Percentiles rank a stretch among this genome's conserved stretches.
Conservation (phyloP, 2,797 vertebrate genomes). For the Microctenopoma lineatum region DNA sequence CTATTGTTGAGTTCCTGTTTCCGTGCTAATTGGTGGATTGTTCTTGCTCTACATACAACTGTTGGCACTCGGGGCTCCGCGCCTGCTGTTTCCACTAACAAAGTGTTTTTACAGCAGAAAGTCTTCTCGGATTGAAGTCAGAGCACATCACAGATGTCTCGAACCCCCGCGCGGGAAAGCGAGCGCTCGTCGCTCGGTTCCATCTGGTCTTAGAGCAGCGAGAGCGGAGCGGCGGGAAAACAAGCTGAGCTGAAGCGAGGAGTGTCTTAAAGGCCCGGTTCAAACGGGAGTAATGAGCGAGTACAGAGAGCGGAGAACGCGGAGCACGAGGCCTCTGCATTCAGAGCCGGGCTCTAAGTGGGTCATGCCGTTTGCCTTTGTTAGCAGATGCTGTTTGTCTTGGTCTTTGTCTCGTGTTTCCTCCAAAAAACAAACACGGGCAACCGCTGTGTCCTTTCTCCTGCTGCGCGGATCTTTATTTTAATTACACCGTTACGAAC, state of each 20-base stretch:
- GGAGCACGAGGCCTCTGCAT: constrained; percentile 41
- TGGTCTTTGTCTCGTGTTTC: constrained; percentile 34
- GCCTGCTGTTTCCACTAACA: constrained; percentile 43
- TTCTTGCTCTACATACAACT: constrained; percentile 22
- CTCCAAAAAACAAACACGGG: constrained; percentile 52
- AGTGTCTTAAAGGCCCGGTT: constrained; percentile 39
- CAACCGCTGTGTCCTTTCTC: constrained; percentile 23
- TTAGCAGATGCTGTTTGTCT: constrained; percentile 75
- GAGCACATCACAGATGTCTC: constrained; percentile 47
- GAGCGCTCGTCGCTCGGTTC: constrained; percentile 30
- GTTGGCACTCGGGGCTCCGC: constrained; percentile 11
- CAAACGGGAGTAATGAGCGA: constrained; percentile 61
- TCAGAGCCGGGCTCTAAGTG: constrained; percentile 58
- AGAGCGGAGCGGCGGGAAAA: constrained; percentile 33
- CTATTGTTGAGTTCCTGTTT: constrained; percentile 50
- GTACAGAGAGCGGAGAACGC: constrained; percentile 42
- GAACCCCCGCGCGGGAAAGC: constrained; percentile 33
- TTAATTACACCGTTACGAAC: constrained; percentile 45
- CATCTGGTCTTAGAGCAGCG: constrained; percentile 39
- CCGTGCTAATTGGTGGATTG: constrained; percentile 56
- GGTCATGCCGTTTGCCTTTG: constrained; percentile 74
- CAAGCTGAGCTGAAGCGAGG: constrained; percentile 31
- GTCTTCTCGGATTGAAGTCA: constrained; percentile 33
- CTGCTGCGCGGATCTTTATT: constrained; percentile 42
- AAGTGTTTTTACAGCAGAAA: constrained; percentile 32